Evolutionary conservation across 2,797 vertebrate species (phyloP), one percentile per base, ranked within the genome.

Genomic region (Sus cebifrons): DNA sequence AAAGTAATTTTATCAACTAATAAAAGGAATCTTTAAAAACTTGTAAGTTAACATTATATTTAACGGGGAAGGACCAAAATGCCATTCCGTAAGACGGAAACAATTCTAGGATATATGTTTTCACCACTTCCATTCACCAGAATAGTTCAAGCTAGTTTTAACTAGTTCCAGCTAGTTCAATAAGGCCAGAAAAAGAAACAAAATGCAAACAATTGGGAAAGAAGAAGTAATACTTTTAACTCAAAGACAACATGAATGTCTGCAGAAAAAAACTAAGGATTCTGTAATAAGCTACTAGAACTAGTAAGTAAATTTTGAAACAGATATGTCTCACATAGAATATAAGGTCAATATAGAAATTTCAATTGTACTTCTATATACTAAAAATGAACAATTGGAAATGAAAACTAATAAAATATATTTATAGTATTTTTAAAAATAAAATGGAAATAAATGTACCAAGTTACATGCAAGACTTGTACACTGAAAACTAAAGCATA

Each of bases 401-500:
- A 64, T 79, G 27, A 29, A 89, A 83, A 68, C 82, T 78, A 77
- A 94, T 60, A 71, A 86, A 86, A 87, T 56, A 62, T 0, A 60
- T 15, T 82, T 87, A 79, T 5, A 85, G 20, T 62, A 78, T 68
- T 52, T 58, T 79, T 78, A 58, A 65, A 70, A 52, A 78, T 74
- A 21, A 68, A 89, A 52, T 70, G 67, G 5, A 23, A 90, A 67
- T 92, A 27, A 95, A 36, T 44, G 20, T 86, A 96, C 70, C 15
- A 67, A 85, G 56, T 52, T 81, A 64, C 17, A 2, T 52, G 12
- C 5, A 89, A 67, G 12, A 67, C 0, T 60, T 56, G 6, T 58
- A 86, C 20, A 60, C 18, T 58, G 36, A 73, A 91, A 58, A 87
- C 25, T 49, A 93, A 86, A 78, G 65, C 18, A 74, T 82, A 96